These are phyloP conservation scores for Eolophus roseicapilla DNA, from an alignment of 2,113 vertebrate species.

Conservation along the genomic window DNA sequence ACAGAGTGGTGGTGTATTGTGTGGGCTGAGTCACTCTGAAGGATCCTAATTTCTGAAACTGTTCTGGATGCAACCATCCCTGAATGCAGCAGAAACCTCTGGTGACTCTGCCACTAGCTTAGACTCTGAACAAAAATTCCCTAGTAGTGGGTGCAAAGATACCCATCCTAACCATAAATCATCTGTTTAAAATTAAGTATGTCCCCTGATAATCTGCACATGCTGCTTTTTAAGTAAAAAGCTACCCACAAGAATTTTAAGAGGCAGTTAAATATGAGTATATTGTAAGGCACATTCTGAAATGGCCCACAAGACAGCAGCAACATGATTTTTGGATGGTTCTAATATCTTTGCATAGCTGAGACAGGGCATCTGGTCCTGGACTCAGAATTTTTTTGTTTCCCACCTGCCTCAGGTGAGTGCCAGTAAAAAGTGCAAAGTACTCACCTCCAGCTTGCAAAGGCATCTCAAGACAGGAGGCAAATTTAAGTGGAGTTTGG, in stretches of 20 bases:
- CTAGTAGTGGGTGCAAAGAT: neutral
- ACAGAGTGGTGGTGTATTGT: neutral
- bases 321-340: neutral
- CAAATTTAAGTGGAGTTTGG: slow-evolving; percentile 17
- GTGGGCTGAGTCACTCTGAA: neutral
- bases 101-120: neutral
- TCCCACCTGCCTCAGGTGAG: neutral
- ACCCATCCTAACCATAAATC: neutral
- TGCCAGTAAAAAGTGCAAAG: neutral
- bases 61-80: neutral
- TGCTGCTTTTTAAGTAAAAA: neutral
- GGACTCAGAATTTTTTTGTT: neutral
- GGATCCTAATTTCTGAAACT: neutral
- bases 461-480: slow-evolving; percentile 1
- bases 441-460: neutral
- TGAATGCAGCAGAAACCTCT: neutral
- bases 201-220: neutral
- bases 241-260: neutral
- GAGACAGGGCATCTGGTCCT: neutral
- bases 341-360: neutral
- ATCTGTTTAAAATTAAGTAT: neutral
- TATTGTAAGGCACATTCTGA: neutral
- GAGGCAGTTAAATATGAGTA: neutral
- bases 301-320: neutral
- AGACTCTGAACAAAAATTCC: neutral